phyloP scores from a whole-genome alignment of 2,888 invertebrate species.

The Melangyna quadrimaculata region DNA sequence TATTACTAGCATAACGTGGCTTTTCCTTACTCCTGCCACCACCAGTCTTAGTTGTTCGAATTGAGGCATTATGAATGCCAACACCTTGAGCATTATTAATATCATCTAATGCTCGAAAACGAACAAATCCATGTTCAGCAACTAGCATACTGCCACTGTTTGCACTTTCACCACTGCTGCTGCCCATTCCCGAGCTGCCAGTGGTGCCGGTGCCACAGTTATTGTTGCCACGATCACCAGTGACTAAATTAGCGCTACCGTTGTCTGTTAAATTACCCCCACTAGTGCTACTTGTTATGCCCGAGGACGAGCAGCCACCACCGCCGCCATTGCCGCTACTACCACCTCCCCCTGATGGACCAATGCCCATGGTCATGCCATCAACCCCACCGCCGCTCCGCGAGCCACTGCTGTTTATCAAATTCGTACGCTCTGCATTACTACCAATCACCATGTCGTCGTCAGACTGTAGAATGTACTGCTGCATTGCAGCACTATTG shows the following conservation, averaged over 20 bases:
- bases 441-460: slow-evolving; percentile 77
- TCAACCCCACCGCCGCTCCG: slow-evolving; percentile 56
- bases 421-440: slow-evolving; percentile 78
- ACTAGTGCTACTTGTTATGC: slow-evolving; percentile 71
- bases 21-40: slow-evolving; percentile 70
- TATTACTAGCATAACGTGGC: slow-evolving; percentile 73
- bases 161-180: slow-evolving; percentile 82
- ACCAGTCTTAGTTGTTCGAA: slow-evolving; percentile 70
- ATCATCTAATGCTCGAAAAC: slow-evolving; percentile 88
- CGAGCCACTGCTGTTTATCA: slow-evolving; percentile 74
- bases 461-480: slow-evolving; percentile 73
- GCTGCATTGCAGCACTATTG: slow-evolving; percentile 72
- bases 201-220: slow-evolving; percentile 63
- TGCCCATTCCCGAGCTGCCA: slow-evolving; percentile 76
- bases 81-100: slow-evolving; percentile 75
- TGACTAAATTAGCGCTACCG: slow-evolving; percentile 57
- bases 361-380: slow-evolving; percentile 41
- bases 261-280: slow-evolving; percentile 71
- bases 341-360: slow-evolving; percentile 23
- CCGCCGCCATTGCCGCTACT: slow-evolving; percentile 31
- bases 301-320: slow-evolving; percentile 67
- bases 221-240: slow-evolving; percentile 72
- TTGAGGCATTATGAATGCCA: slow-evolving; percentile 75
- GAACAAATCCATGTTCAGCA: slow-evolving; percentile 94
- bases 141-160: slow-evolving; percentile 89